Conservation (phyloP, 2,888 invertebrate genomes). For the Cryptocheilus praepositus region DNA sequence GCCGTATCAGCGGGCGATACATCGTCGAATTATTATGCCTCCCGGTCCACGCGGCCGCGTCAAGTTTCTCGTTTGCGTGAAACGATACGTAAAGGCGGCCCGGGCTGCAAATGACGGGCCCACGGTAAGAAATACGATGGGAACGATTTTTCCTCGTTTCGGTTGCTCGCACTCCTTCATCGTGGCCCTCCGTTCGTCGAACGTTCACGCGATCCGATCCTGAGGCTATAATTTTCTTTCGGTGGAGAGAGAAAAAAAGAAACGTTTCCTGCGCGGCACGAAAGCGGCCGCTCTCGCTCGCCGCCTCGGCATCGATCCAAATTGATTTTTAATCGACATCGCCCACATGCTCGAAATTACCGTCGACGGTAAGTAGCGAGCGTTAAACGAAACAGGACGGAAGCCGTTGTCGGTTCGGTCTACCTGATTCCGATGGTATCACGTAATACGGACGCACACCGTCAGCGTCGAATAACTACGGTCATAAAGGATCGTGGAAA, state of each 20-base stretch:
- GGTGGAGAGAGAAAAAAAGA: conserved; percentile 24
- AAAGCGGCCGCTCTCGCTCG: not conserved
- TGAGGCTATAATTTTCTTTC: conserved; percentile 41
- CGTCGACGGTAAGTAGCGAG: conserved; percentile 1
- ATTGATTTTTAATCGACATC: conserved; percentile 42
- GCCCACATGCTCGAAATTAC: conserved; percentile 8
- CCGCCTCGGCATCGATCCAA: conserved; percentile 19
- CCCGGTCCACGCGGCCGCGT: not conserved
- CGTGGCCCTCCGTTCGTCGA: conserved; percentile 22
- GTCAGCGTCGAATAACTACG: conserved; percentile 7
- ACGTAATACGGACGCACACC: not conserved
- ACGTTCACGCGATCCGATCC: conserved; percentile 47
- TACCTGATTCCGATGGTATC: conserved; percentile 3
- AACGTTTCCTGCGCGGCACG: conserved; percentile 29
- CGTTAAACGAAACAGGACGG: not conserved
- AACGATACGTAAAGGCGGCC: conserved; percentile 32
- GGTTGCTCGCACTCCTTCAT: conserved; percentile 20
- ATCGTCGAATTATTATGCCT: conserved; percentile 16
- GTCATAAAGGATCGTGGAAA: conserved; percentile 10
- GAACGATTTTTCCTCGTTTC: conserved; percentile 32
- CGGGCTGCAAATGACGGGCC: conserved; percentile 35
- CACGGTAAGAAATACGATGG: conserved; percentile 29
- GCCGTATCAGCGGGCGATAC: conserved; percentile 6
- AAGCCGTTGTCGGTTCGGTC: not conserved
- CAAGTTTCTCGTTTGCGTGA: conserved; percentile 23